phyloP scores from a whole-genome alignment of 2,797 vertebrate genomes.

The Sebastes cheni region DNA sequence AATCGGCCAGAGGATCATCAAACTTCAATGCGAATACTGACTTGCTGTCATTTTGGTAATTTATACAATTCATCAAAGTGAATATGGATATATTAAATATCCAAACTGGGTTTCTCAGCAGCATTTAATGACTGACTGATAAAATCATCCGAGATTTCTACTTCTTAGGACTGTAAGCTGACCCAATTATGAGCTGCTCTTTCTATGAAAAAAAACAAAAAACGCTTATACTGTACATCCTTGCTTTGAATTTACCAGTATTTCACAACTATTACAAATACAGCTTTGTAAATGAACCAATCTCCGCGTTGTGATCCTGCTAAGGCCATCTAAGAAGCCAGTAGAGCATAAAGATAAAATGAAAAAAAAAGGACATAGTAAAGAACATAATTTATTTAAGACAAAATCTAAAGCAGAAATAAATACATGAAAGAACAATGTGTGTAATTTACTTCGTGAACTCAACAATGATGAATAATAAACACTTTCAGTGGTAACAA shows the following conservation, averaged over 20 bases:
- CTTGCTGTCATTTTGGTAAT: constrained; percentile 5
- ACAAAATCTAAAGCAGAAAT: constrained; percentile 80
- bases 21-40: not conserved
- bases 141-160: not conserved
- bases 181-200: not conserved
- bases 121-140: not conserved
- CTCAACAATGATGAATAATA: constrained; percentile 55
- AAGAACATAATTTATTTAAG: constrained; percentile 85
- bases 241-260: not conserved
- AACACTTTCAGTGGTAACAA: constrained; percentile 73
- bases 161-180: not conserved
- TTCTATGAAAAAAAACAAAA: not conserved
- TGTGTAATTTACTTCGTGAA: constrained; percentile 64
- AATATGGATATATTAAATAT: constrained; percentile 2
- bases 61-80: not conserved
- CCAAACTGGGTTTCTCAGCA: not conserved
- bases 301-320: not conserved
- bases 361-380: constrained; percentile 43
- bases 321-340: not conserved
- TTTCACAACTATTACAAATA: not conserved
- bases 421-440: constrained; percentile 80
- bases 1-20: not conserved
- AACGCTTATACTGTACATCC: not conserved
- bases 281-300: not conserved
- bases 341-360: not conserved